Evolutionary conservation across 1,140 invertebrate species (phyloP), one percentile per base, ranked within the genome.

Genomic region (Hesperophylax magnus): DNA sequence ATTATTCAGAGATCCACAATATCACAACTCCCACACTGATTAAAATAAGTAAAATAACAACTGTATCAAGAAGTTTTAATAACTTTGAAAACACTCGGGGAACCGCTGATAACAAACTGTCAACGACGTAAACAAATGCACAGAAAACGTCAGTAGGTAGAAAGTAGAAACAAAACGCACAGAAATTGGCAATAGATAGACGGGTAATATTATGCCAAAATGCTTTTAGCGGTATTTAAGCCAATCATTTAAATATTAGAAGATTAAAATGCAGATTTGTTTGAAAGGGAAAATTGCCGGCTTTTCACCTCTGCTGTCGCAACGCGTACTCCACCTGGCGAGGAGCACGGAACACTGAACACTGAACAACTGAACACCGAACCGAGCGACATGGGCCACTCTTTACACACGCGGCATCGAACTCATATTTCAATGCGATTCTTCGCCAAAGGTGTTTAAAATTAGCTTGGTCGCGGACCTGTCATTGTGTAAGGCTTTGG

Each of bases 261-360:
- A 60, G 6, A 22, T 20, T n/a, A 7, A 60, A 20, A 20, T 24
- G 3, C 24, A 24, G 20, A 22, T n/a, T 24, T 5, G 8, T 61
- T 61, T 11, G 60, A 61, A 22, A 27, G n/a, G 20, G 20, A 69
- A 54, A 52, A 52, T 53, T 31, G 24, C 52, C 17, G 47, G 61
- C 7, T 77, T 61, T 77, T 31, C n/a, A 47, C 54, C 56, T 15
- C 56, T 11, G 24, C 22, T 34, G n/a, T 47, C 9, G 15, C 11
- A 31, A 75, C 76, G 77, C 80, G 80, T 81, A 52, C 76, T 22
- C 65, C 58, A 74, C 75, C 63, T 76, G 69, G 27, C 76, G 76
- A 81, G 77, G 31, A 63, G 67, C 80, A 75, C 76, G 67, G 34
- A n/a, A 81, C 54, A 81, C 80, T 81, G 80, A 27, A 27, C 27